Evolutionary conservation across 1,140 invertebrate species (phyloP).

Genomic region (Paralvinella palmiformis): DNA sequence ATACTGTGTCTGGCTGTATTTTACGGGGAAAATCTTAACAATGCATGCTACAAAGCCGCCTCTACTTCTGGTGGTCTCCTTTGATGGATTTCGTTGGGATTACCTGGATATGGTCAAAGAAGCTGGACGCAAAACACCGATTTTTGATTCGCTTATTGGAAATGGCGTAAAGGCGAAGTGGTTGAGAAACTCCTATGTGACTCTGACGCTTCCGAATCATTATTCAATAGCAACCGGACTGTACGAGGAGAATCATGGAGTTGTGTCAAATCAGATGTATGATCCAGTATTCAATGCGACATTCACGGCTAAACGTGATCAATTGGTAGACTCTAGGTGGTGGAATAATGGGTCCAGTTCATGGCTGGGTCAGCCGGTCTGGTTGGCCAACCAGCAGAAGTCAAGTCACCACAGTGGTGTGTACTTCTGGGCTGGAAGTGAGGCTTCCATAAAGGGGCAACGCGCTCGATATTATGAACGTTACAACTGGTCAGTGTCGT

Average conservation of each 20-base stretch:
- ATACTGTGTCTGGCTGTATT: too few species aligned
- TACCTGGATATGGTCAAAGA: slow-evolving; percentile 33
- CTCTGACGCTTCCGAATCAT: slow-evolving; percentile 77
- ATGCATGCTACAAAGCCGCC: too few species aligned
- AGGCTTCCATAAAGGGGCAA: neutral
- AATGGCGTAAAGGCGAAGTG: slow-evolving; percentile 29
- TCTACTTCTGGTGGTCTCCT: slow-evolving; percentile 41
- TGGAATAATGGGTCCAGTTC: slow-evolving; percentile 18
- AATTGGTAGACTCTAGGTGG: slow-evolving; percentile 32
- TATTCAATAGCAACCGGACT: slow-evolving; percentile 71
- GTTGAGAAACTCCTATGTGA: slow-evolving; percentile 59
- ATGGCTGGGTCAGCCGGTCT: slow-evolving; percentile 40
- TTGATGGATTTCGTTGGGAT: slow-evolving; percentile 51
- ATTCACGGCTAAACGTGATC: slow-evolving; percentile 40
- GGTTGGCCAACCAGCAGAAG: slow-evolving; percentile 37
- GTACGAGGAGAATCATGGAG: slow-evolving; percentile 67
- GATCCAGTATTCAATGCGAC: slow-evolving; percentile 53
- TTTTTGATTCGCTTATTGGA: slow-evolving; percentile 44
- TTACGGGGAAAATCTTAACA: too few species aligned
- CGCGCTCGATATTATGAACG: slow-evolving; percentile 22
- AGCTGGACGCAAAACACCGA: slow-evolving; percentile 24
- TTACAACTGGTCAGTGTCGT: slow-evolving; percentile 48
- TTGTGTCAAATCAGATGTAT: slow-evolving; percentile 62
- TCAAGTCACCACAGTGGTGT: slow-evolving; percentile 20
- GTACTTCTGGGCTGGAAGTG: slow-evolving; percentile 17